These are phyloP conservation scores for Biston betularia DNA, from an alignment of 2,888 invertebrate genomes.

Conservation along the genomic window DNA sequence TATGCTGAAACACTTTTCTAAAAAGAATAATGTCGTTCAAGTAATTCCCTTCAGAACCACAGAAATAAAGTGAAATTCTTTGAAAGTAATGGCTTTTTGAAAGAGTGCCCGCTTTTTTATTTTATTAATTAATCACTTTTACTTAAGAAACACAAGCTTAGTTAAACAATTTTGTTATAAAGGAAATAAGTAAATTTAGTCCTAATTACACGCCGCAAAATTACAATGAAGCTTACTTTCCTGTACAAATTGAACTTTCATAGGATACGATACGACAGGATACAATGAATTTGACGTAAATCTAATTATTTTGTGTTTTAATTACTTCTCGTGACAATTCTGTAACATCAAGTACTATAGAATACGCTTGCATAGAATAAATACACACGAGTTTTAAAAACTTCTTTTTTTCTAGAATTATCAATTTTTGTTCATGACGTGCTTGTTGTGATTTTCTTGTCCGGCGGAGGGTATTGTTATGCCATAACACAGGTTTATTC, in stretches of 20 bases:
- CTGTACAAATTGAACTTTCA: constrained; percentile 20
- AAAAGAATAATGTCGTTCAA: background rate
- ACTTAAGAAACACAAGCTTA: background rate
- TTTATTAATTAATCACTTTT: constrained; percentile 10
- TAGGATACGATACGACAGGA: background rate
- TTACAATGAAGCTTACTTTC: constrained; percentile 27
- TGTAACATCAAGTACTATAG: too few species aligned
- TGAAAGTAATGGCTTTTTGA: background rate
- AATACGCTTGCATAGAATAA: too few species aligned
- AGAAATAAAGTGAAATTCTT: background rate
- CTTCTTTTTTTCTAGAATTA: too few species aligned
- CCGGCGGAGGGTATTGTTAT: too few species aligned
- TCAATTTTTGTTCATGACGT: too few species aligned
- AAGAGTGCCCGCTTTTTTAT: background rate
- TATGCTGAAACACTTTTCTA: background rate
- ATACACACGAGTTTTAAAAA: too few species aligned
- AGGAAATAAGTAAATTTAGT: constrained; percentile 17
- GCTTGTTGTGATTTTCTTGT: too few species aligned
- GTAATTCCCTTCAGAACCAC: background rate
- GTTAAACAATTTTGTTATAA: constrained; percentile 9
- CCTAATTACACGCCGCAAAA: constrained; percentile 22
- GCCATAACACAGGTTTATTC: too few species aligned
- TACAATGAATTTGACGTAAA: background rate
- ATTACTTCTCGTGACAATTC: too few species aligned
- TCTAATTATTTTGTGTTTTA: background rate